These are phyloP conservation scores for Lampris incognitus DNA, from an alignment of 2,113 vertebrate genomes.

Conservation along the genomic window DNA sequence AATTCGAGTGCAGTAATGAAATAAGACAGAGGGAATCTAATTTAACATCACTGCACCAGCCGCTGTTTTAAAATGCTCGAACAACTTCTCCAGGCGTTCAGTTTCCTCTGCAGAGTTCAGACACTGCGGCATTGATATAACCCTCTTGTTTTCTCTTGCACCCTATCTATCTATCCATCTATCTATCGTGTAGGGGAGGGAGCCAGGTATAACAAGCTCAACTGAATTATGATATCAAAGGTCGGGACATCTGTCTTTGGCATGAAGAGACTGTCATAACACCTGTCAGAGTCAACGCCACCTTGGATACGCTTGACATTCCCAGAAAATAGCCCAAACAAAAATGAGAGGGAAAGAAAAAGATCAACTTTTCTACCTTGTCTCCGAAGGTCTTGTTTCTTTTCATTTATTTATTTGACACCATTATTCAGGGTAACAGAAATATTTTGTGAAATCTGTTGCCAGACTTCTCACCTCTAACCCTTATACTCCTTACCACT, in stretches of 20 bases:
- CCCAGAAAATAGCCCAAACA: constrained; percentile 17
- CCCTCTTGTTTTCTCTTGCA: constrained; percentile 26
- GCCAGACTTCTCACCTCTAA: background rate
- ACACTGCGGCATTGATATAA: constrained; percentile 54
- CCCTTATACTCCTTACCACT: no score
- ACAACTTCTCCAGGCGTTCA: constrained; percentile 71
- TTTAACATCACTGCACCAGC: constrained; percentile 58
- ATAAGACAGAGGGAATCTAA: constrained; percentile 73
- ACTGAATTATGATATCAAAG: constrained; percentile 48
- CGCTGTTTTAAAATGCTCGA: constrained; percentile 73
- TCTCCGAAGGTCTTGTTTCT: background rate
- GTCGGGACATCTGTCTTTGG: constrained; percentile 65
- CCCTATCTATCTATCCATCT: constrained; percentile 41
- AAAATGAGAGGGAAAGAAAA: background rate
- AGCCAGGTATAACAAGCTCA: constrained; percentile 60
- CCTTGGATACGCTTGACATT: constrained; percentile 47
- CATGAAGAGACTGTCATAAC: constrained; percentile 53
- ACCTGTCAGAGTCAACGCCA: constrained; percentile 45
- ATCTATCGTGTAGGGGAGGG: constrained; percentile 48
- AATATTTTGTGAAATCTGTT: background rate
- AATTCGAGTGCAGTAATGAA: constrained; percentile 63
- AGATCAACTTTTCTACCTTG: background rate
- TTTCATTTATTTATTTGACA: background rate
- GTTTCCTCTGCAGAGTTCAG: constrained; percentile 57
- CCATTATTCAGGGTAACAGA: background rate